These are phyloP conservation scores for Tinamus guttatus DNA, from an alignment of 2,113 vertebrate species.

Conservation along the genomic window DNA sequence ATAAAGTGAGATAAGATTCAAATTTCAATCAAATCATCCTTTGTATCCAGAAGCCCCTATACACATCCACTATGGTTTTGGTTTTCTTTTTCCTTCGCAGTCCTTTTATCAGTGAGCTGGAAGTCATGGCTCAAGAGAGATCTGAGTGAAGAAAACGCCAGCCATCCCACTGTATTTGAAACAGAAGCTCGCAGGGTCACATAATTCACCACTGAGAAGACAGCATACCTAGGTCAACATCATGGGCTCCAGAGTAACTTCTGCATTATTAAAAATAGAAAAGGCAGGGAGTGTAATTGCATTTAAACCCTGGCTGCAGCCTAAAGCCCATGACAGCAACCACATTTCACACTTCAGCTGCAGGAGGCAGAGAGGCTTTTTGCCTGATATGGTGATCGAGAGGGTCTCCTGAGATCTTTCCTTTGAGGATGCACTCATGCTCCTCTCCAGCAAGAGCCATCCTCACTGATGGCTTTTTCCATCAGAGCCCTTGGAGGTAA, in stretches of 20 bases:
- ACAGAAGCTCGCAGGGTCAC: not conserved
- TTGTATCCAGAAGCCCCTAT: not conserved
- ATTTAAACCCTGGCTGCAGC: not conserved
- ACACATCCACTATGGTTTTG: not conserved
- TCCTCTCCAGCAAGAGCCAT: not conserved
- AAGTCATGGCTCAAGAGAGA: not conserved
- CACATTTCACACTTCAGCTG: not conserved
- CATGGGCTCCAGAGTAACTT: not conserved
- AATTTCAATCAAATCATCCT: not conserved
- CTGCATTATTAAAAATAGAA: not conserved
- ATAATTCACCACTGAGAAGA: not conserved
- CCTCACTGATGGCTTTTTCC: not conserved
- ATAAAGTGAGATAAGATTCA: not conserved
- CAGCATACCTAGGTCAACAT: not conserved
- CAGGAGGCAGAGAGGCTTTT: not conserved
- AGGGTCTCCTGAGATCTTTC: not conserved
- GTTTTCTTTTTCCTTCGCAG: not conserved
- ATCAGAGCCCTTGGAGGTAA: constrained; percentile 8
- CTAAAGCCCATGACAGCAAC: not conserved
- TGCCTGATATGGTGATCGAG: not conserved
- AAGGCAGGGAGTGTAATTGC: not conserved
- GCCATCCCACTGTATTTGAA: not conserved
- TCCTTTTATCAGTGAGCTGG: not conserved
- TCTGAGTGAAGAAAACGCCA: not conserved
- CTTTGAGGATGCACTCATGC: not conserved